Percentiles rank a stretch among this genome's conserved stretches.
Evolutionary conservation across 2,888 invertebrate genomes (phyloP).

Genomic region (Fissipunctia ypsillon): DNA sequence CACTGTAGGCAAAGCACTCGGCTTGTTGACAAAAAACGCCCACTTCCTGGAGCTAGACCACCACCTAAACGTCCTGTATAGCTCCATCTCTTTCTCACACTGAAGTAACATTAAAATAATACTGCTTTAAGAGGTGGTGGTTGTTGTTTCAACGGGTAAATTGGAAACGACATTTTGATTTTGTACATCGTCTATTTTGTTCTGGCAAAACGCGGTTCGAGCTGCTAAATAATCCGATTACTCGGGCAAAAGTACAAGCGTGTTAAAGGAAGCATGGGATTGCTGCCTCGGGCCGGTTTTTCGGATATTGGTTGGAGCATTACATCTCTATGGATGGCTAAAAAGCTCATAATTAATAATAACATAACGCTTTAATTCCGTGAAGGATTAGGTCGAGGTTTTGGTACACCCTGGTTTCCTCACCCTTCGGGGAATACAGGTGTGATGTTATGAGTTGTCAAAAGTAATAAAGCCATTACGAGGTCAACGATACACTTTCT

Average conservation of each 20-base stretch:
- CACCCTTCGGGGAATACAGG: background rate
- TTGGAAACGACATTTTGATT: conserved; percentile 40
- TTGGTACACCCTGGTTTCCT: no score
- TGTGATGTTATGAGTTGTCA: background rate
- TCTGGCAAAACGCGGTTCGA: background rate
- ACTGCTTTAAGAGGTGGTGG: no score
- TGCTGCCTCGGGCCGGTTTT: background rate
- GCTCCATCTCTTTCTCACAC: no score
- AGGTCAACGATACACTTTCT: no score
- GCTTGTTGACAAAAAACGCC: conserved; percentile 24
- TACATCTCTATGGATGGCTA: no score
- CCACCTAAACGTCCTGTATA: no score
- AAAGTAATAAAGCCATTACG: background rate
- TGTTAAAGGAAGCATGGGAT: conserved; percentile 11
- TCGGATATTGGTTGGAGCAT: background rate
- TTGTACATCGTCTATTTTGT: conserved; percentile 9
- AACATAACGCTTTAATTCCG: no score
- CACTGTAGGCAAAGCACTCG: background rate
- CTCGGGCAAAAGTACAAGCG: background rate
- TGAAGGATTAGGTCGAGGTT: no score
- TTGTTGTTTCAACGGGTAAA: conserved; percentile 20
- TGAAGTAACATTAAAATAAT: no score
- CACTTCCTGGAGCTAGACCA: no score
- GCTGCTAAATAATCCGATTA: conserved; percentile 28
- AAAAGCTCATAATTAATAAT: no score